These are phyloP conservation scores for Cirrhinus molitorella DNA, from an alignment of 2,797 vertebrate species.

Conservation along the genomic window DNA sequence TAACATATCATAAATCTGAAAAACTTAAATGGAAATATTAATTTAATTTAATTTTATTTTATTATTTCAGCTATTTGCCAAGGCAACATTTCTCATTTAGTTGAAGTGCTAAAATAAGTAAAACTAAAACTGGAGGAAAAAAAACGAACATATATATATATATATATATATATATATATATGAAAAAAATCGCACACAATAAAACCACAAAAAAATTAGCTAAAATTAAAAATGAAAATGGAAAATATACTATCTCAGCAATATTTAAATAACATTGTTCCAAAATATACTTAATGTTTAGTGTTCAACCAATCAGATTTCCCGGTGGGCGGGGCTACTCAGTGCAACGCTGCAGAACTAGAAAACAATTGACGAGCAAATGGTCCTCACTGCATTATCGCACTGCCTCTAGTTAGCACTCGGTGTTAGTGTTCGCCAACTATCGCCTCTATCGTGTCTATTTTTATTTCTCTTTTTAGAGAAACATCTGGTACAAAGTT, in stretches of 20 bases:
- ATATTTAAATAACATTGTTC: too few relatives aligned
- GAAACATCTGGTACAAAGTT: not conserved
- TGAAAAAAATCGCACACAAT: not conserved
- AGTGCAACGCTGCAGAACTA: not conserved
- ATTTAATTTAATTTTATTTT: too few relatives aligned
- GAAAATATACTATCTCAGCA: too few relatives aligned
- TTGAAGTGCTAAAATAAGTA: not conserved
- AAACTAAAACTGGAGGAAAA: not conserved
- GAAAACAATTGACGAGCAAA: not conserved
- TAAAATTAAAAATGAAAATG: not conserved
- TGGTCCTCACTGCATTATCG: too few relatives aligned
- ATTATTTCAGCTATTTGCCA: not conserved
- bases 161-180: too few relatives aligned
- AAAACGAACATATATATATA: not conserved
- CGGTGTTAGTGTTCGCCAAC: not conserved
- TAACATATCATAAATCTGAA: too few relatives aligned
- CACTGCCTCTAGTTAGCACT: not conserved
- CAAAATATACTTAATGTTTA: too few relatives aligned
- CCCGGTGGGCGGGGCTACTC: not conserved
- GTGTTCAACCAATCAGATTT: not conserved
- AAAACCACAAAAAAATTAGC: not conserved
- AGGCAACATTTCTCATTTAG: not conserved
- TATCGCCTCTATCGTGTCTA: not conserved
- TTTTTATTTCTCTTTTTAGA: slow-evolving; percentile 1
- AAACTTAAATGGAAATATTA: too few relatives aligned